phyloP scores from a whole-genome alignment of 1,140 invertebrate species.

The Pissodes strobi region DNA sequence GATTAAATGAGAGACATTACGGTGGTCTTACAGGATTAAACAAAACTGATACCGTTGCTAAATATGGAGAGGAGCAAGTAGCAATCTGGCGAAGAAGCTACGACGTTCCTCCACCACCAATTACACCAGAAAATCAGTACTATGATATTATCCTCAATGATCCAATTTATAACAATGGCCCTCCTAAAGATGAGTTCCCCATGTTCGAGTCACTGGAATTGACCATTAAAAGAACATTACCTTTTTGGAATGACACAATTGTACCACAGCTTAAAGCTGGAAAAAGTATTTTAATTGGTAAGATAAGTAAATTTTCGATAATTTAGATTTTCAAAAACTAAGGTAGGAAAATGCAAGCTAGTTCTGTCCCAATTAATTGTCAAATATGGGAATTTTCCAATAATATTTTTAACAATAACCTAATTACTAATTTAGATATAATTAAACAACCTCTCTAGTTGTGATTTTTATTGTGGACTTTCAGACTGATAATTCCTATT shows the following conservation, averaged over 20 bases:
- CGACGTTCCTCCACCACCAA: constrained; percentile 67
- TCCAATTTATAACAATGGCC: constrained; percentile 57
- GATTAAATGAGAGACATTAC: constrained; percentile 76
- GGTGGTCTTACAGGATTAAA: constrained; percentile 72
- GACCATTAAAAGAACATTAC: constrained; percentile 64
- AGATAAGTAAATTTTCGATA: not conserved
- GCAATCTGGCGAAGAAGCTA: constrained; percentile 72
- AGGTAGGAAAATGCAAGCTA: too few relatives aligned
- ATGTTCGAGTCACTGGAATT: constrained; percentile 70
- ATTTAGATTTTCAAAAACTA: too few relatives aligned
- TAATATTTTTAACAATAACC: too few relatives aligned
- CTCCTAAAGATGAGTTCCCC: constrained; percentile 62
- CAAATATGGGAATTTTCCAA: too few relatives aligned
- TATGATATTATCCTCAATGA: constrained; percentile 62
- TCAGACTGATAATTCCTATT: too few relatives aligned
- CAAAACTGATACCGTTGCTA: constrained; percentile 70
- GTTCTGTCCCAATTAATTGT: too few relatives aligned
- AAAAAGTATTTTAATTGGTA: constrained; percentile 48
- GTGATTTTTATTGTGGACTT: too few relatives aligned
- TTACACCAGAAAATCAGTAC: constrained; percentile 61
- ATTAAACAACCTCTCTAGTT: too few relatives aligned
- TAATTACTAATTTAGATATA: too few relatives aligned
- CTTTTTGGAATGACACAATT: constrained; percentile 70
- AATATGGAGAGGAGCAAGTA: constrained; percentile 70
- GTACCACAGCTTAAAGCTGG: constrained; percentile 66